Percentiles rank a stretch among this genome's conserved stretches.
Conservation (phyloP, 2,797 vertebrate species). For the Petrocephalus schoutedeni region DNA sequence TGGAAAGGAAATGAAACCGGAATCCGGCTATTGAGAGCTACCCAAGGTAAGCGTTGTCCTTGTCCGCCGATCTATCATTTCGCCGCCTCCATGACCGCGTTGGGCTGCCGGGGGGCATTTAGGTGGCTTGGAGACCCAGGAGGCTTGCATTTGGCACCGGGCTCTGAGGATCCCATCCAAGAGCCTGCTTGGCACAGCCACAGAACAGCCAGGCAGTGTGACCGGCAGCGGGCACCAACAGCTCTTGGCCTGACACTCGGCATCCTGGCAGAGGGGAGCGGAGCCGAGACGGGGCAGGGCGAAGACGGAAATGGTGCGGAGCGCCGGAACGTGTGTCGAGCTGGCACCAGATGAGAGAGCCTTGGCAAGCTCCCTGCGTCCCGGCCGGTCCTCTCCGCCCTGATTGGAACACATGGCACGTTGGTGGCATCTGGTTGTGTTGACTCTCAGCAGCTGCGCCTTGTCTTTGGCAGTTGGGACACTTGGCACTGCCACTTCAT, state of each 20-base stretch:
- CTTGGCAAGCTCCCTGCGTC: constrained; percentile 67
- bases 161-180: constrained; percentile 40
- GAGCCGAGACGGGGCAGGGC: constrained; percentile 44
- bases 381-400: constrained; percentile 51
- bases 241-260: constrained; percentile 46
- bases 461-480: constrained; percentile 77
- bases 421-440: constrained; percentile 75
- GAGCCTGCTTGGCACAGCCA: constrained; percentile 41
- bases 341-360: constrained; percentile 72
- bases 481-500: constrained; percentile 77
- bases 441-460: constrained; percentile 76
- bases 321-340: constrained; percentile 70
- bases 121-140: constrained; percentile 28
- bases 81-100: constrained; percentile 31
- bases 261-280: constrained; percentile 14
- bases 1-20: neutral
- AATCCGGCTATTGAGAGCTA: neutral
- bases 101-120: neutral
- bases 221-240: constrained; percentile 64
- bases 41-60: constrained; percentile 7
- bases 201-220: constrained; percentile 45
- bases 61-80: constrained; percentile 35
- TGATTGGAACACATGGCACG: constrained; percentile 78
- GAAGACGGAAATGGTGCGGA: constrained; percentile 60
- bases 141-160: constrained; percentile 35